Percentiles rank a stretch among this genome's conserved stretches.
Evolutionary conservation across 2,113 vertebrate genomes (phyloP).

Genomic region (Pelusios castaneus): DNA sequence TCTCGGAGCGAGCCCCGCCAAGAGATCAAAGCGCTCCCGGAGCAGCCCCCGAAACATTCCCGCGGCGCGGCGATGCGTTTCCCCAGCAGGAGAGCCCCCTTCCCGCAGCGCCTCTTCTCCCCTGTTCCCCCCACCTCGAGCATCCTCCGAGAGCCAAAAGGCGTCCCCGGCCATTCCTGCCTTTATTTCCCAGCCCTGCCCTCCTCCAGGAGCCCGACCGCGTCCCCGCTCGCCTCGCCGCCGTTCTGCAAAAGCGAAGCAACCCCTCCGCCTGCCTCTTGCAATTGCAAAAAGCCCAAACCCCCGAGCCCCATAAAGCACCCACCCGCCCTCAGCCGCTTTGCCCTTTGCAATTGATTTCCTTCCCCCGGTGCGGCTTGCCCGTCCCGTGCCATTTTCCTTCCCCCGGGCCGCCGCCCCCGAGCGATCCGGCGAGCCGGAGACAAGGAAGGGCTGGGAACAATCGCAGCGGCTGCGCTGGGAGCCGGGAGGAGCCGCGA

Average conservation of each 20-base stretch:
- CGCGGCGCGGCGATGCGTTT: not conserved
- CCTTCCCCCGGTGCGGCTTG: too few relatives aligned
- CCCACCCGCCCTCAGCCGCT: too few relatives aligned
- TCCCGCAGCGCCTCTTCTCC: not conserved
- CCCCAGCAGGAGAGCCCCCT: not conserved
- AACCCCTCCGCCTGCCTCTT: not conserved
- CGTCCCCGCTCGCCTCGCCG: not conserved
- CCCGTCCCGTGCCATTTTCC: not conserved
- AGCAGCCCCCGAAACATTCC: not conserved
- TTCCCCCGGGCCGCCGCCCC: not conserved
- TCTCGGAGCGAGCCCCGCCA: too few relatives aligned
- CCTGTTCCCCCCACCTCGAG: not conserved
- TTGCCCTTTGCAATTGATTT: too few relatives aligned
- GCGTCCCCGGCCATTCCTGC: not conserved
- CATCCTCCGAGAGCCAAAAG: not conserved
- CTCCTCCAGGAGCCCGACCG: too few relatives aligned
- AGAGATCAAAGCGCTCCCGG: not conserved
- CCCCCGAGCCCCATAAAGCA: too few relatives aligned
- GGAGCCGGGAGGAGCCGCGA: constrained; percentile 8
- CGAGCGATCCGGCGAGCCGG: not conserved
- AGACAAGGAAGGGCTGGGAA: constrained; percentile 42
- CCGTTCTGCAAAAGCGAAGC: not conserved
- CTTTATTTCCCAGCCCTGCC: too few relatives aligned
- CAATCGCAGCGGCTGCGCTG: constrained; percentile 31
- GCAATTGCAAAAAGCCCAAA: not conserved